Evolutionary conservation across 2,888 invertebrate species (phyloP).

Genomic region (Rhodophaea formosa): DNA sequence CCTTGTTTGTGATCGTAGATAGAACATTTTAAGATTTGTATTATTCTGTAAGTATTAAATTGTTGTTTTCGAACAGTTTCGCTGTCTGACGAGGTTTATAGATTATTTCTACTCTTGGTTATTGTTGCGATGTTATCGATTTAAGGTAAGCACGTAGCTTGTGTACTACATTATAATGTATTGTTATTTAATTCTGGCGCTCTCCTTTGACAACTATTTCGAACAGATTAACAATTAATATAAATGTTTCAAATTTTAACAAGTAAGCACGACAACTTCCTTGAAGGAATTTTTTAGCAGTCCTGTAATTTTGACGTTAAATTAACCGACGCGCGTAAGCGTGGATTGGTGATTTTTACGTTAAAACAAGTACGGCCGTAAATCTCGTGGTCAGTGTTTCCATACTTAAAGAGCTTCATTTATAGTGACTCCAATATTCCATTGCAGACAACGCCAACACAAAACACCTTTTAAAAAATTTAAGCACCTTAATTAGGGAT

Average conservation of each 20-base stretch:
- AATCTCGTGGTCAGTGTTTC: no score
- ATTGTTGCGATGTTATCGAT: slow-evolving; percentile 29
- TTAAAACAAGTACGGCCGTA: no score
- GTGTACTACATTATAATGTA: slow-evolving; percentile 19
- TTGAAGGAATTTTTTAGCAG: no score
- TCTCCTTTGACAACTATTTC: background rate
- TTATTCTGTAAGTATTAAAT: slow-evolving; percentile 33
- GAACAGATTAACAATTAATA: background rate
- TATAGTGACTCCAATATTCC: no score
- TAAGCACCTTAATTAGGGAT: no score
- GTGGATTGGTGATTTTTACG: no score
- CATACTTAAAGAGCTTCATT: no score
- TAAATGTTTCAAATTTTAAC: background rate
- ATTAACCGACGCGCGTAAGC: no score
- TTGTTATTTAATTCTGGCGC: slow-evolving; percentile 2
- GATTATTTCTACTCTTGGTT: slow-evolving; percentile 24
- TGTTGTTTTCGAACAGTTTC: slow-evolving; percentile 26
- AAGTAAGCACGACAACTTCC: no score
- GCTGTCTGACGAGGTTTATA: slow-evolving; percentile 20
- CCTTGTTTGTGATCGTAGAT: slow-evolving; percentile 52
- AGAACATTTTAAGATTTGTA: slow-evolving; percentile 42
- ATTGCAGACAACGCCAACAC: no score
- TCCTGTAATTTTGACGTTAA: no score
- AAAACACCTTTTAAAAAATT: no score
- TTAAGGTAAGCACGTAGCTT: slow-evolving; percentile 19